Evolutionary conservation across 2,797 vertebrate species (phyloP), one percentile per base, ranked within the genome.

Genomic region (Kryptolebias ocellatus): DNA sequence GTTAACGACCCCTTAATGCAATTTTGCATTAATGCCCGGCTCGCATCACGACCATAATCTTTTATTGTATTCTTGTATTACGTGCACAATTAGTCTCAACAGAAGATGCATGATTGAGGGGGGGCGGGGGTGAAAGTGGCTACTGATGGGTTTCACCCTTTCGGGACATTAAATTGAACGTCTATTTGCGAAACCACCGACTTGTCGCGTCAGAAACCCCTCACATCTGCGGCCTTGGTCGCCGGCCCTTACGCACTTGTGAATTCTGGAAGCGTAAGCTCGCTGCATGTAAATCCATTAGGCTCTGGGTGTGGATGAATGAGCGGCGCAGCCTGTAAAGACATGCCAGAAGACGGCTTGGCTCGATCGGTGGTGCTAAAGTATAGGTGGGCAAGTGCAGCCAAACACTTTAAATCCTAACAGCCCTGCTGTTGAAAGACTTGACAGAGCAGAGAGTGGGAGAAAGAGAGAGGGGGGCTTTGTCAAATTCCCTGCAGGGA

Each of bases 401-500:
- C 83, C 75, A 88, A 87, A 81, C 71, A 68, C 67, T 74, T 60
- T 84, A 84, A 90, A 90, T 88, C 85, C 76, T 72, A 57, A 74
- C 83, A 70, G 61, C 83, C 71, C 55, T 59, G 31, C 68, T 65
- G 52, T 72, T 27, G 55, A 72, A 60, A 68, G 52, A 73, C 81
- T 79, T 68, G 80, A 85, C 80, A 78, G 78, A 80, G 79, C 57
- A 66, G 61, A 78, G 71, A 71, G 74, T 73, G 56, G 45, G 45
- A 46, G 45, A 46, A 20, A 9, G 2, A 9, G 59, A 56, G 72
- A 63, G 79, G 79, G 68, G 62, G 56, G 60, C 77, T 79, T 72
- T 87, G 83, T 88, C 79, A 77, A 71, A 87, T 73, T 84, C 87
- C 80, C 87, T 81, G 75, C 83, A 87, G 84, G 83, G 82, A 78